phyloP scores from a whole-genome alignment of 2,797 vertebrate genomes.

The Falco peregrinus region DNA sequence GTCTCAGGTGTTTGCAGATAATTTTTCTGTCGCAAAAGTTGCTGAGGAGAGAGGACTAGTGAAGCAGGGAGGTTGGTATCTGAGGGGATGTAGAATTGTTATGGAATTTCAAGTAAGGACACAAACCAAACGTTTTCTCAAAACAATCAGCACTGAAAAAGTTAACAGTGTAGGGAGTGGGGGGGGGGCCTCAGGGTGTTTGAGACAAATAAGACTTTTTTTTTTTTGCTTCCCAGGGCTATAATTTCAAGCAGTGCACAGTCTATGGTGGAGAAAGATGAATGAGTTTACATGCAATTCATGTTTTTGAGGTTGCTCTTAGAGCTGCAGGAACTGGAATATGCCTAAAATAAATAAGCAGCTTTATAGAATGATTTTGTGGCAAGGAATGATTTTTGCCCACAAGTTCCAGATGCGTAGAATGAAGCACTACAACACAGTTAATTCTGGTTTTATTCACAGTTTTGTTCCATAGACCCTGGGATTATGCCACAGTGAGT shows the following conservation, averaged over 20 bases:
- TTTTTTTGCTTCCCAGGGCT: neutral
- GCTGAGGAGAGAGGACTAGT: neutral
- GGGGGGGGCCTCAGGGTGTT: neutral
- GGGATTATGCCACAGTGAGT: neutral
- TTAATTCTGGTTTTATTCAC: neutral
- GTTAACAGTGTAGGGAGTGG: neutral
- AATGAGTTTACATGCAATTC: neutral
- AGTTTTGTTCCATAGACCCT: neutral
- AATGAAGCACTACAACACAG: neutral
- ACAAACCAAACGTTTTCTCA: neutral
- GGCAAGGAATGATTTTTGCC: neutral
- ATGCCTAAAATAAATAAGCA: neutral
- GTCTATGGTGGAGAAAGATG: neutral
- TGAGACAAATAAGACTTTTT: neutral
- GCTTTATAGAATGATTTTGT: neutral
- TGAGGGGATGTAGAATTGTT: neutral
- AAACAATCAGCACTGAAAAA: neutral
- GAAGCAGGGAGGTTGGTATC: neutral
- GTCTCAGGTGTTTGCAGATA: neutral
- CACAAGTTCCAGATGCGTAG: neutral
- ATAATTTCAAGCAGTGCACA: neutral
- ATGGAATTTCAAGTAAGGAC: neutral
- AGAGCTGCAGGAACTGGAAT: neutral
- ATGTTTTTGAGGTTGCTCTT: neutral
- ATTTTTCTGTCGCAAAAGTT: neutral